Conservation (phyloP, 2,113 vertebrate genomes). For the Athene noctua region DNA sequence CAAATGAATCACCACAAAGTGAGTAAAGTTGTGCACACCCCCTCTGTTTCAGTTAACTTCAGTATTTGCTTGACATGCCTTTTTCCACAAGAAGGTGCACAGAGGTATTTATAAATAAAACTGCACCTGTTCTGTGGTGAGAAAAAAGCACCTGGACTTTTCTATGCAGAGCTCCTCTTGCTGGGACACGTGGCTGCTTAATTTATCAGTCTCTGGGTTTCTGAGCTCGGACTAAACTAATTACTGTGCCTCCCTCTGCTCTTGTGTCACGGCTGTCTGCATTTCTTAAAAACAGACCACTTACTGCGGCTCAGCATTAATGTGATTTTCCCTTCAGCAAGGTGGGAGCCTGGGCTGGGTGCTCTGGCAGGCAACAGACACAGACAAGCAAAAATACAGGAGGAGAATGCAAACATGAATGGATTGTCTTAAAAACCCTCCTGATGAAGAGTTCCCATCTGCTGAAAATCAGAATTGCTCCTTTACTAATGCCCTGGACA, state of each 20-base stretch:
- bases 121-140: slow-evolving; percentile 68
- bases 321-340: not conserved
- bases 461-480: not conserved
- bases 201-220: not conserved
- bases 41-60: not conserved
- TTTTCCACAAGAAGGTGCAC: slow-evolving; percentile 3
- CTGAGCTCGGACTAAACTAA: not conserved
- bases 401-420: no score
- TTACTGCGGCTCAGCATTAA: not conserved
- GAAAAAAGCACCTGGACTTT: slow-evolving; percentile 54
- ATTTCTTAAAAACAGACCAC: no score
- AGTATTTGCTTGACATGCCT: not conserved
- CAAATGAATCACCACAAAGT: not conserved
- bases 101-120: slow-evolving; percentile 4
- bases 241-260: not conserved
- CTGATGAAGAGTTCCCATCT: not conserved
- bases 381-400: not conserved
- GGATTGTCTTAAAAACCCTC: not conserved
- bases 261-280: not conserved
- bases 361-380: not conserved
- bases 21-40: not conserved
- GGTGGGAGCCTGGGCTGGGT: not conserved
- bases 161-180: not conserved
- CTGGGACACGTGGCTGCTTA: not conserved
- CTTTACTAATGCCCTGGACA: not conserved